A percentile compares a stretch with the other conserved stretches of the same genome.
Conservation (phyloP, 1,140 invertebrate species). For the Aradophagus sp. region DNA sequence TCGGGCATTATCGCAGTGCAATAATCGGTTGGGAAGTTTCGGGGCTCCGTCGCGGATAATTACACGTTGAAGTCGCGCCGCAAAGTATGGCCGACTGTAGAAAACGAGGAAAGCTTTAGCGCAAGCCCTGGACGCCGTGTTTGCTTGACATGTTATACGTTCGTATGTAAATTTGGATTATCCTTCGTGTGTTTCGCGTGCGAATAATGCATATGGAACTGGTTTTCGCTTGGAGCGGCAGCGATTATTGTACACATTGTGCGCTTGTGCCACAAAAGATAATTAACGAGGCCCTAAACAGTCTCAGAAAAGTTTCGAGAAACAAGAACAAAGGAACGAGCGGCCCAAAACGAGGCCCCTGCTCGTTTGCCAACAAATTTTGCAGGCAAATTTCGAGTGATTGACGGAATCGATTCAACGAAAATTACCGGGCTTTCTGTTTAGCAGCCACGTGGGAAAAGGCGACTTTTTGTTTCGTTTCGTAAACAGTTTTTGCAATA, state of each 20-base stretch:
- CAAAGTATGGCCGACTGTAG: conserved; percentile 43
- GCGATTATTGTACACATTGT: conserved; percentile 50
- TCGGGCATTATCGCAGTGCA: no score
- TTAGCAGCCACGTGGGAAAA: no score
- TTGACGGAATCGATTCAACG: no score
- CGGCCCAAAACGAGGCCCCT: no score
- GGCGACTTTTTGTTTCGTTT: no score
- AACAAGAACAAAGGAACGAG: conserved; percentile 2
- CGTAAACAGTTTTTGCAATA: no score
- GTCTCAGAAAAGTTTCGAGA: conserved; percentile 25
- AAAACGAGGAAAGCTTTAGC: conserved; percentile 49
- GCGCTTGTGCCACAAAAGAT: conserved; percentile 28
- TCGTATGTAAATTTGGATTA: conserved; percentile 54
- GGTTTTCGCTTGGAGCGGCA: conserved; percentile 37
- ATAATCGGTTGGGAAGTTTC: conserved; percentile 27
- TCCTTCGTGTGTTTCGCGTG: conserved; percentile 45
- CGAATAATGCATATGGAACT: conserved; percentile 51
- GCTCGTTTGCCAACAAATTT: no score
- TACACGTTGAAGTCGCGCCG: conserved; percentile 33
- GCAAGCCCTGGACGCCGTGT: conserved; percentile 26
- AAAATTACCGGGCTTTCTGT: no score
- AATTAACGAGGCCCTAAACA: conserved; percentile 51
- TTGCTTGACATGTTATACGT: conserved; percentile 52
- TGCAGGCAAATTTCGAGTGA: no score
- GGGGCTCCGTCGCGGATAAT: conserved; percentile 32